These are phyloP conservation scores for Orussus abietinus DNA, from an alignment of 1,140 invertebrate genomes.

Conservation along the genomic window DNA sequence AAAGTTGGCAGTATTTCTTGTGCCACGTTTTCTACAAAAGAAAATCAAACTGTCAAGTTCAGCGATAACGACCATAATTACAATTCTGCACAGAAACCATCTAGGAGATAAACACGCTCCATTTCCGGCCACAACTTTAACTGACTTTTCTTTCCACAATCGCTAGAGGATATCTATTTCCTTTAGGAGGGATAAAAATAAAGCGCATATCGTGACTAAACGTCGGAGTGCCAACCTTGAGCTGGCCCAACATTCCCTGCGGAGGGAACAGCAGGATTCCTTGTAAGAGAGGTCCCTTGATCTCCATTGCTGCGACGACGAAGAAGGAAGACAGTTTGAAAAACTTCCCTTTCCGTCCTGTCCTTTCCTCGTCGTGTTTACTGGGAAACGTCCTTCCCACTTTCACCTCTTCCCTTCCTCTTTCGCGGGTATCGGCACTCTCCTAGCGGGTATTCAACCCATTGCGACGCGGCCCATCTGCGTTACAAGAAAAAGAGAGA, in stretches of 20 bases:
- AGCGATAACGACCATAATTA: slow-evolving; percentile 11
- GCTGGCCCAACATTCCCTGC: slow-evolving; percentile 58
- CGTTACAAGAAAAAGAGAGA: no score
- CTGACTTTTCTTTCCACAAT: slow-evolving; percentile 1
- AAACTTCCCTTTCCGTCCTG: slow-evolving; percentile 1
- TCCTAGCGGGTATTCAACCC: background rate
- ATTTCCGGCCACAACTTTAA: slow-evolving; percentile 1
- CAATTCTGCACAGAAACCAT: slow-evolving; percentile 9
- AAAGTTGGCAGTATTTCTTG: slow-evolving; percentile 72
- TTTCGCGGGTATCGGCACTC: no score
- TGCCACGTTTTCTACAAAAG: slow-evolving; percentile 72
- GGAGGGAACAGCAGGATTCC: slow-evolving; percentile 68
- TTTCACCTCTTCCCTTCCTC: slow-evolving; percentile 20
- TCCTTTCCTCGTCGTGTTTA: slow-evolving; percentile 1
- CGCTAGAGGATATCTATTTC: background rate
- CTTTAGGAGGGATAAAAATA: slow-evolving; percentile 4
- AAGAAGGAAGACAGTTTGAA: background rate
- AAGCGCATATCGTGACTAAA: slow-evolving; percentile 9
- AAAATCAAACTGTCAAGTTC: no score
- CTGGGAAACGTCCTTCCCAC: slow-evolving; percentile 14
- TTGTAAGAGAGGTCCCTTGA: slow-evolving; percentile 63
- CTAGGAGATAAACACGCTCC: slow-evolving; percentile 8
- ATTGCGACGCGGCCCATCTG: background rate
- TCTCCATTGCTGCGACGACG: slow-evolving; percentile 54
- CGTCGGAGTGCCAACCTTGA: slow-evolving; percentile 47